Base-by-base conservation (phyloP, 2,888 invertebrate genomes). In the Drepanosiphum platanoidis region DNA sequence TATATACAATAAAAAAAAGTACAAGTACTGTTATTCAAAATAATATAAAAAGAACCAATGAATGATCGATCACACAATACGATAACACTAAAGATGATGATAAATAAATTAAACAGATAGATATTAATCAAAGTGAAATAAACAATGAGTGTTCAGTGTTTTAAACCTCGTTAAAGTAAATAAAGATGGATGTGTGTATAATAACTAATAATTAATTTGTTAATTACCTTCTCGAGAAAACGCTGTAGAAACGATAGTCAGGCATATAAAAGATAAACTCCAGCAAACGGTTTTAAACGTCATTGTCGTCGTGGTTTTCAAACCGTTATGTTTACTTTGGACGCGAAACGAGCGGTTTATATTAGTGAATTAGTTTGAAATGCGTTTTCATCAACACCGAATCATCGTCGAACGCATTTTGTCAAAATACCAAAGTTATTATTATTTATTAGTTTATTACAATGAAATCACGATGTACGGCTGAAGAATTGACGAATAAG, bases 211-310 rank as follows among this genome's bases (percentile, higher is more conserved):
- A 77, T 77, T 58, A 58, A 5, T 11, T 30, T 9, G 30, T 30
- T n/a, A 80, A 72, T 74, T 82, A 82, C 82, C 82, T 72, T 82
- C 72, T 2, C n/a, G 30, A 32, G 71, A 74, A 82, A 36, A 42
- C 32, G 32, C 82, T 22, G 39, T n/a, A 32, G 72, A 61, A n/a
- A n/a, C n/a, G 32, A 82, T 82, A 18, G 82, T 61, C 2, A 71
- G n/a, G n/a, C 61, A 72, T 30, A 82, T 42, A 32, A 74, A 42
- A 27, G 72, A 58, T 74, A 82, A 61, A 32, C 22, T 3, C n/a
- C 42, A 71, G 15, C 2, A 74, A 74, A 82, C n/a, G 32, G 13
- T n/a, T 74, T 32, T 82, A 15, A 15, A 27, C 52, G n/a, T 42
- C 82, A 82, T 82, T 64, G 5, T 78, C 22, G 27, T 39, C 61